Evolutionary conservation across 2,888 invertebrate genomes (phyloP), one percentile per base, ranked within the genome.

Genomic region (Syritta pipiens): DNA sequence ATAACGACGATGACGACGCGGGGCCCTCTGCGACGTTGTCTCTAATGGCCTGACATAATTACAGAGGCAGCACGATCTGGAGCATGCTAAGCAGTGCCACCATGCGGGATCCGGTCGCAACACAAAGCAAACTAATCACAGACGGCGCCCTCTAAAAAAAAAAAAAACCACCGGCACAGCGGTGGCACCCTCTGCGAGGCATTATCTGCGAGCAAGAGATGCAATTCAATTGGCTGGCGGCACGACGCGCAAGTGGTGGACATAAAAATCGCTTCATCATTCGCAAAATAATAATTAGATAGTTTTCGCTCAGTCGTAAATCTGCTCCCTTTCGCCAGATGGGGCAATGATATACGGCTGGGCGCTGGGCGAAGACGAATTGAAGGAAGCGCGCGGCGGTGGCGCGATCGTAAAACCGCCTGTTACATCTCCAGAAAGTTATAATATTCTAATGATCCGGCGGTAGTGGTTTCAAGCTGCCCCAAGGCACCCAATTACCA

Each of bases 221-320:
- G 76, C 51, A 76, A 57, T 69, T 76, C 63, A 76, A 76, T 69
- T 69, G 76, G 49, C 69, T 63, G 51, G 24, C 44, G 63, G 62
- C 62, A 30, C 35, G 40, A 62, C 42, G 44, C 63, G 51, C 44
- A 46, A 20, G 12, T 51, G 63, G 63, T 76, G 76, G 76, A 76
- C 76, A 77, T 72, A 77, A 77, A 76, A 77, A 77, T 77, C 77
- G 77, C 77, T 77, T 72, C 63, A 77, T 77, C 72, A 77, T 77
- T 76, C 59, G 76, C 63, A 28, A 77, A 77, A 63, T 55, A 77
- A 77, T 72, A 77, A 72, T 72, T 77, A 77, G 77, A 77, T 77
- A 60, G 51, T 65, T 77, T 77, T 77, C 77, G 57, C 72, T 65
- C 32, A 60, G 72, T 72, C 65, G 76, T 77, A 72, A 77, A 72